Conservation (phyloP, 1,140 invertebrate species). For the honey bee (Apis mellifera) region Amel_HAv3.1 CM009940.2:7661001-7661500, state of each 20-base stretch:
- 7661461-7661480: too few species aligned
- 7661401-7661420: neutral
- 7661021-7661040: slow-evolving; percentile 11
- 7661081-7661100: slow-evolving; percentile 44
- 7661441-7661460: too few species aligned
- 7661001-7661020: slow-evolving; percentile 36
- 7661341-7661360: neutral
- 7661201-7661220: too few species aligned
- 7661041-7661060: slow-evolving; percentile 29
- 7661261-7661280: slow-evolving; percentile 7
- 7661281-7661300: slow-evolving; percentile 7
- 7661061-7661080: slow-evolving; percentile 52
- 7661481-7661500: too few species aligned
- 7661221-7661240: slow-evolving; percentile 11
- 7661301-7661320: slow-evolving; percentile 20
- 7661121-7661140: neutral
- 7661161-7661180: too few species aligned
- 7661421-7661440: neutral
- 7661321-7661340: slow-evolving; percentile 19
- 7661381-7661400: too few species aligned
- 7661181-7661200: too few species aligned
- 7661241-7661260: slow-evolving; percentile 15
- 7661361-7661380: neutral
- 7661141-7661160: neutral
- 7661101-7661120: slow-evolving; percentile 28